Evolutionary conservation across 2,888 invertebrate species (phyloP).

Genomic region (Trypoxylon attenuatum): DNA sequence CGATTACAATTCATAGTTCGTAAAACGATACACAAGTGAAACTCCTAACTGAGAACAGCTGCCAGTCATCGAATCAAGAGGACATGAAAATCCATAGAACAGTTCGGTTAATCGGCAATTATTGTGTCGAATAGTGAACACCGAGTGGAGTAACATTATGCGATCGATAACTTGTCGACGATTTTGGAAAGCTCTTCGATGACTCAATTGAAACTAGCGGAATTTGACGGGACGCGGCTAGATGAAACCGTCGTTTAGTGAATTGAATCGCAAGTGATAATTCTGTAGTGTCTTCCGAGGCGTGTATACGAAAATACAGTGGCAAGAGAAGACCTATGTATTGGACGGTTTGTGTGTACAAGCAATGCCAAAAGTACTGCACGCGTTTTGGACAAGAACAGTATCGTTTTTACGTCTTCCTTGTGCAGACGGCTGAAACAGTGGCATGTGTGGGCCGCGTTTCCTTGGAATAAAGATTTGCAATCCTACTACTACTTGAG

Average conservation of each 20-base stretch:
- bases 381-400: slow-evolving; percentile 19
- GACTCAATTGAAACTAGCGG: slow-evolving; percentile 17
- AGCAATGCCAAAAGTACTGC: slow-evolving; percentile 34
- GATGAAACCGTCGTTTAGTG: slow-evolving; percentile 20
- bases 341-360: slow-evolving; percentile 20
- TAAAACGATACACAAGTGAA: too few relatives aligned
- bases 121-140: too few relatives aligned
- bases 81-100: too few relatives aligned
- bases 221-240: slow-evolving; percentile 3
- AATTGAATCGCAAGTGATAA: slow-evolving; percentile 32
- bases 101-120: too few relatives aligned
- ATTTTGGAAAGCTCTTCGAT: slow-evolving; percentile 38
- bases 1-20: slow-evolving; percentile 21
- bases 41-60: too few relatives aligned
- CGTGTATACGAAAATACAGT: slow-evolving; percentile 12
- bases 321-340: slow-evolving; percentile 24
- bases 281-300: slow-evolving; percentile 24
- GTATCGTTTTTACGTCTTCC: slow-evolving; percentile 37
- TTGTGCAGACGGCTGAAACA: slow-evolving; percentile 13
- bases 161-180: slow-evolving; percentile 53
- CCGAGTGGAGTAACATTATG: slow-evolving; percentile 33
- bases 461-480: slow-evolving; percentile 37
- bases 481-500: slow-evolving; percentile 27
- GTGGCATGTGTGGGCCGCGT: slow-evolving; percentile 6
- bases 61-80: too few relatives aligned